Percentiles rank a stretch among this genome's conserved stretches.
Evolutionary conservation across 2,797 vertebrate genomes (phyloP).

Genomic region (Enteromius fasciolatus): DNA sequence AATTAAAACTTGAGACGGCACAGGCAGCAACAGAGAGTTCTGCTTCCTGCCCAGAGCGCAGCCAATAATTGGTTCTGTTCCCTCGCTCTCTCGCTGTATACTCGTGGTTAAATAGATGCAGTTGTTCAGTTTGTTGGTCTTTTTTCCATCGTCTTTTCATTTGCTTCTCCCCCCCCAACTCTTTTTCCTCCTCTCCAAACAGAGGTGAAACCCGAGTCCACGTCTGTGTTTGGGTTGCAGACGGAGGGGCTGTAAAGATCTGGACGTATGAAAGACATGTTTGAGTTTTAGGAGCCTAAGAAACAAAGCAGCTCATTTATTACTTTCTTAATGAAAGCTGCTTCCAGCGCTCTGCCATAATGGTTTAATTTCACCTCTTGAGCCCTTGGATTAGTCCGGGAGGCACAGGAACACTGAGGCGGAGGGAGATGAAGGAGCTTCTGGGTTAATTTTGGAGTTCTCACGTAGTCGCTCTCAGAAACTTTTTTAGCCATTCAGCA

Average conservation of each 20-base stretch:
- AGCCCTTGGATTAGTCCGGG: conserved; percentile 57
- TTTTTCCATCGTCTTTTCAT: conserved; percentile 31
- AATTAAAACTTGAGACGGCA: conserved; percentile 67
- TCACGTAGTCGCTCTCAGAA: conserved; percentile 6
- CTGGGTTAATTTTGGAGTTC: conserved; percentile 18
- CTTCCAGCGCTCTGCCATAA: conserved; percentile 62
- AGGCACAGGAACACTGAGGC: conserved; percentile 25
- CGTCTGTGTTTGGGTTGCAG: conserved; percentile 62
- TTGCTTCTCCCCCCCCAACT: background rate
- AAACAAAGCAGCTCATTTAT: conserved; percentile 77
- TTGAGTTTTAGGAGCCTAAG: conserved; percentile 47
- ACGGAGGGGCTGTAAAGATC: conserved; percentile 54
- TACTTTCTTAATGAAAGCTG: conserved; percentile 72
- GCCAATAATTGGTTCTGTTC: conserved; percentile 61
- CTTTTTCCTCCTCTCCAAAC: conserved; percentile 28
- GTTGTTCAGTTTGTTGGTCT: conserved; percentile 64
- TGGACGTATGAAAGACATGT: conserved; percentile 59
- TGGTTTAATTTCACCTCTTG: conserved; percentile 71
- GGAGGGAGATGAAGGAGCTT: conserved; percentile 25
- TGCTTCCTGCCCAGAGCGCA: conserved; percentile 49
- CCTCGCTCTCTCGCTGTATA: conserved; percentile 37
- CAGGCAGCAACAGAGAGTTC: conserved; percentile 41
- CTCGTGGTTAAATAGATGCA: conserved; percentile 71
- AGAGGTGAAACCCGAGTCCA: conserved; percentile 67
- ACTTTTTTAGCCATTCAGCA: conserved; percentile 3